These are phyloP conservation scores for Pogona vitticeps DNA, from an alignment of 2,113 vertebrate species.

Conservation along the genomic window DNA sequence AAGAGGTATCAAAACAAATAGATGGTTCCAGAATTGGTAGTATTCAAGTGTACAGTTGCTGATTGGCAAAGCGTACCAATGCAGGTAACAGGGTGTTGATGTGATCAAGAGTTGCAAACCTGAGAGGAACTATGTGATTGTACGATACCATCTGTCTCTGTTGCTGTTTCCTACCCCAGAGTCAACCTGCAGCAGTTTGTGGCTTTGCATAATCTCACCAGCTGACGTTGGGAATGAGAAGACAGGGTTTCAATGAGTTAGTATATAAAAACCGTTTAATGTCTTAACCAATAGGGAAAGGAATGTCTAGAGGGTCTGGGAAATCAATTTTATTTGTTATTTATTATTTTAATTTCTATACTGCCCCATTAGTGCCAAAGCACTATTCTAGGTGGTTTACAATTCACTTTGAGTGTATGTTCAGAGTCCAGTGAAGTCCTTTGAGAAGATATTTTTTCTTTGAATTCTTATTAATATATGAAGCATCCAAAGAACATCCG, in stretches of 20 bases:
- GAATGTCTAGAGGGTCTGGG: not conserved
- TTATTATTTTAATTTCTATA: too few relatives aligned
- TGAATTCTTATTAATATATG: conserved; percentile 28
- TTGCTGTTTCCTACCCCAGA: not conserved
- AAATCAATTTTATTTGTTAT: too few relatives aligned
- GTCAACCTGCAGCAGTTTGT: not conserved
- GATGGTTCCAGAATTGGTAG: not conserved
- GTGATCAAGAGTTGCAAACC: not conserved
- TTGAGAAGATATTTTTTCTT: conserved; percentile 28
- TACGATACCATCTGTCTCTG: not conserved
- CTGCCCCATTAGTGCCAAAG: too few relatives aligned
- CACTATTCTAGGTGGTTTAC: too few relatives aligned
- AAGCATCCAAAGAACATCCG: conserved; percentile 30
- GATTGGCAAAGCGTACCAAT: not conserved
- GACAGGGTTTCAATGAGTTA: not conserved
- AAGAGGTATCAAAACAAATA: not conserved
- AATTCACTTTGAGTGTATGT: too few relatives aligned
- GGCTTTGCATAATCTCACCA: not conserved
- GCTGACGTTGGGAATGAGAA: not conserved
- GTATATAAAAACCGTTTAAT: not conserved
- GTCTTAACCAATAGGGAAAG: not conserved
- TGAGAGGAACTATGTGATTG: not conserved
- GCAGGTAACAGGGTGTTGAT: not conserved
- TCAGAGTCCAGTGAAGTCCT: conserved; percentile 2
- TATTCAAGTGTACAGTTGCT: not conserved